Evolutionary conservation across 2,797 vertebrate species (phyloP), one percentile per base, ranked within the genome.

Genomic region (Delichon dasypus): DNA sequence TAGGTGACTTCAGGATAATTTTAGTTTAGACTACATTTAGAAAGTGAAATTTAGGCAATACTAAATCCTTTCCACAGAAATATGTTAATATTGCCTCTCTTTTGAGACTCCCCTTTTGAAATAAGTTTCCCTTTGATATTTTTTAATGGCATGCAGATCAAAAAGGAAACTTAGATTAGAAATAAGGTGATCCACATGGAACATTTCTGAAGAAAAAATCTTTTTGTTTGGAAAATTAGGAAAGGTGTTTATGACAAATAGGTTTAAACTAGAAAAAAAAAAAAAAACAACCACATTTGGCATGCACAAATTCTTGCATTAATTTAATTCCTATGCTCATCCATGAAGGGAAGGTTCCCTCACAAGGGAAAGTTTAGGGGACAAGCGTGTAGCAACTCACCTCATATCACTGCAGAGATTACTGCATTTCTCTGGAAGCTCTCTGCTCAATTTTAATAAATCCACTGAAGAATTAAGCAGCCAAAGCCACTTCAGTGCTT

Each of bases 401-500:
- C n/a, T 78, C 45, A 54, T 45, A 4, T 40, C 45, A 54, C 51
- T 88, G 9, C 12, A 88, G 51, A 83, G 42, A 92, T 91, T 73
- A 64, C n/a, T 54, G 4, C 12, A 8, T 36, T 77, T 90, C 79
- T 87, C 67, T 86, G 34, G 55, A 89, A 60, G 82, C 20, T 45
- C 50, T 70, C 34, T 86, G 21, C 44, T 70, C 44, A 44, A 5
- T 83, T 97, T 79, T 67, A 79, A 80, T 82, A 85, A 87, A 73
- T 73, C 57, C 32, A 79, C 16, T 71, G 34, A 38, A 50, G 11
- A 40, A 83, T 72, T 88, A 89, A 71, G 70, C 29, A 3, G 88
- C n/a, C 85, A 92, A 57, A 89, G 45, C 64, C 92, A 77, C 75
- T 95, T 88, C 38, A 95, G 86, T 81, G 47, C 19, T 81, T 44